Percentiles rank a stretch among this genome's conserved stretches.
These are phyloP conservation scores for Sorex araneus DNA, from an alignment of 2,113 vertebrate species.

Conservation along the genomic window DNA sequence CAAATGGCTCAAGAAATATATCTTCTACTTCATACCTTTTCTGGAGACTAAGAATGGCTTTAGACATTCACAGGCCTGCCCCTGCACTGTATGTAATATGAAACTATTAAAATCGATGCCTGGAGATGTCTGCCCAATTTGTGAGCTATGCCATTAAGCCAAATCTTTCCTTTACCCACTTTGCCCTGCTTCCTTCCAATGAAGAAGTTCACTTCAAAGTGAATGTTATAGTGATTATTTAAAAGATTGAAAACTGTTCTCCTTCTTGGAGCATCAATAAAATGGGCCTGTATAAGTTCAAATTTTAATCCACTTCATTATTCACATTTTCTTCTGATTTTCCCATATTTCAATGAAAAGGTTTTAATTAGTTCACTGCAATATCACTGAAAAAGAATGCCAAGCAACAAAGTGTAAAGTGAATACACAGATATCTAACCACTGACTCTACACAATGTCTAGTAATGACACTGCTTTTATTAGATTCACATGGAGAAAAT, in stretches of 20 bases:
- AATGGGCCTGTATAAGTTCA: conserved; percentile 29
- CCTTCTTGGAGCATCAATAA: background rate
- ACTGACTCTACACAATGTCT: background rate
- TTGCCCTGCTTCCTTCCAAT: conserved; percentile 9
- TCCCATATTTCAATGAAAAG: background rate
- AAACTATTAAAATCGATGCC: conserved; percentile 53
- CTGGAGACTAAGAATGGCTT: conserved; percentile 38
- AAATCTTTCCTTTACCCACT: conserved; percentile 38
- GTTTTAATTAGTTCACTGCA: conserved; percentile 59
- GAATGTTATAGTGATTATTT: background rate
- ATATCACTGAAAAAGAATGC: conserved; percentile 32
- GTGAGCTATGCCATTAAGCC: conserved; percentile 34
- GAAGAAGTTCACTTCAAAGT: background rate
- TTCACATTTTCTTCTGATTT: conserved; percentile 32
- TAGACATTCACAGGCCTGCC: background rate
- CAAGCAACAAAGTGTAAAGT: conserved; percentile 36
- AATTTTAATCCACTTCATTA: background rate
- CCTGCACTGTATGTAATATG: background rate
- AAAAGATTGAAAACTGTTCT: background rate
- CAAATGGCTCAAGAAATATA: background rate
- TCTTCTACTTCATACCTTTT: background rate
- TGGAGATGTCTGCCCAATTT: conserved; percentile 23
- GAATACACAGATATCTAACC: background rate
- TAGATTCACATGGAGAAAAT: conserved; percentile 35
- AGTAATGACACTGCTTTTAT: background rate